These are phyloP conservation scores for Poecilia wingei DNA, from an alignment of 2,797 vertebrate genomes.

Conservation along the genomic window DNA sequence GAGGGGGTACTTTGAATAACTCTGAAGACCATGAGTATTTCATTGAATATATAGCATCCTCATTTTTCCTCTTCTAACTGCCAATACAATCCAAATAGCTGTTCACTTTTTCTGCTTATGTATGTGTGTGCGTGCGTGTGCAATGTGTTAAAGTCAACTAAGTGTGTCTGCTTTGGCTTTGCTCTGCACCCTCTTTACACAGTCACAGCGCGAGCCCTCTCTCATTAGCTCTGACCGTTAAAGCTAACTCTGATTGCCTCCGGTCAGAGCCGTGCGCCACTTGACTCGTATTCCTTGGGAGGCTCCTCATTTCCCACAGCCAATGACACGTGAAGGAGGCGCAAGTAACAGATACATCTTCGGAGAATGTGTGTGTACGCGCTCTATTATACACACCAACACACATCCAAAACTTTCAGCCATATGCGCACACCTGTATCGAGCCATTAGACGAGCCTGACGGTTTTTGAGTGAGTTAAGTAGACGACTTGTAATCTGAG, in stretches of 20 bases:
- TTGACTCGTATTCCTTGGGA: conserved; percentile 51
- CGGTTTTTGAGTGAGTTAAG: conserved; percentile 58
- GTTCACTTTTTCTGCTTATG: conserved; percentile 17
- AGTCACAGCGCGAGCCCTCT: conserved; percentile 46
- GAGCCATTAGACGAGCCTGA: conserved; percentile 61
- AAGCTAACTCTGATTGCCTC: conserved; percentile 66
- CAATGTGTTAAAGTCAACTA: conserved; percentile 62
- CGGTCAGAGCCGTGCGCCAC: conserved; percentile 44
- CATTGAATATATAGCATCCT: conserved; percentile 32
- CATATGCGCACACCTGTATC: conserved; percentile 43
- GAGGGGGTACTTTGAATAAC: background rate
- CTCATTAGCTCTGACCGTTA: conserved; percentile 67
- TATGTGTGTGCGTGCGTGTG: conserved; percentile 1
- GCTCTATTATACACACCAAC: background rate
- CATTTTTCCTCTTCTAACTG: conserved; percentile 28
- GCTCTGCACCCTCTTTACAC: conserved; percentile 48
- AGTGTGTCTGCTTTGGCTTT: conserved; percentile 59
- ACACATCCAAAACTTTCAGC: conserved; percentile 5
- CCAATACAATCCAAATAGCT: conserved; percentile 45
- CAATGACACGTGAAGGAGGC: conserved; percentile 78
- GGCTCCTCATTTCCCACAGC: conserved; percentile 66
- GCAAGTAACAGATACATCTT: conserved; percentile 68
- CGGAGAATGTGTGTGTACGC: conserved; percentile 17
- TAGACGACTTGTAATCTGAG: conserved; percentile 70
- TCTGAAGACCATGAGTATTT: conserved; percentile 15